Conservation (phyloP, 2,888 invertebrate genomes). For the Stegophylla sp. region DNA sequence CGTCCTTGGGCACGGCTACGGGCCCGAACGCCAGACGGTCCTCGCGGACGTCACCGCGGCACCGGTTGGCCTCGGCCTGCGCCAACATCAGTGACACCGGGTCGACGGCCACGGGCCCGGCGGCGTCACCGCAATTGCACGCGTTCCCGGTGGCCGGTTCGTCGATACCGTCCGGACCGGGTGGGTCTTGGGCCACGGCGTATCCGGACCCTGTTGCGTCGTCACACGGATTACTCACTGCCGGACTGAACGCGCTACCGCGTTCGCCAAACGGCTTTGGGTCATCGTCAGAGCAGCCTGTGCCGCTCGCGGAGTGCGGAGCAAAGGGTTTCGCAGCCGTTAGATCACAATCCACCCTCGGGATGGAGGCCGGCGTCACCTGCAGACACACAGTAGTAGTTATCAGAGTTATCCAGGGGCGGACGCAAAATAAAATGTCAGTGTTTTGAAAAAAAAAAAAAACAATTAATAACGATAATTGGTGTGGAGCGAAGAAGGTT, state of each 20-base stretch:
- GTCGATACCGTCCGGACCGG: conserved; percentile 19
- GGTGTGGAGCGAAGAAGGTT: too few species aligned
- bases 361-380: not conserved
- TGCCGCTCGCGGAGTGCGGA: not conserved
- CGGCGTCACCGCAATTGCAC: not conserved
- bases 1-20: conserved; percentile 9
- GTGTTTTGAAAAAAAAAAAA: too few species aligned
- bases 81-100: conserved; percentile 28
- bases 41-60: not conserved
- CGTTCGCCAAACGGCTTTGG: not conserved
- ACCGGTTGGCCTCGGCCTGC: conserved; percentile 30
- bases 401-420: too few species aligned
- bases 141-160: not conserved
- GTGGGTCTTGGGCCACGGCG: not conserved
- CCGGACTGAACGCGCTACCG: conserved; percentile 9
- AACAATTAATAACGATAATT: too few species aligned
- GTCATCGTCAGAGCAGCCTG: not conserved
- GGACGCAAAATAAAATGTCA: too few species aligned
- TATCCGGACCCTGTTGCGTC: not conserved
- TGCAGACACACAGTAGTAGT: not conserved
- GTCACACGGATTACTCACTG: not conserved
- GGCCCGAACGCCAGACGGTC: conserved; percentile 22
- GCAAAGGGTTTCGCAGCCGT: not conserved
- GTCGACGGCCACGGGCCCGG: not conserved
- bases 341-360: not conserved